Base-by-base conservation (phyloP, 2,888 invertebrate species). In the Brassicogethes aeneus region DNA sequence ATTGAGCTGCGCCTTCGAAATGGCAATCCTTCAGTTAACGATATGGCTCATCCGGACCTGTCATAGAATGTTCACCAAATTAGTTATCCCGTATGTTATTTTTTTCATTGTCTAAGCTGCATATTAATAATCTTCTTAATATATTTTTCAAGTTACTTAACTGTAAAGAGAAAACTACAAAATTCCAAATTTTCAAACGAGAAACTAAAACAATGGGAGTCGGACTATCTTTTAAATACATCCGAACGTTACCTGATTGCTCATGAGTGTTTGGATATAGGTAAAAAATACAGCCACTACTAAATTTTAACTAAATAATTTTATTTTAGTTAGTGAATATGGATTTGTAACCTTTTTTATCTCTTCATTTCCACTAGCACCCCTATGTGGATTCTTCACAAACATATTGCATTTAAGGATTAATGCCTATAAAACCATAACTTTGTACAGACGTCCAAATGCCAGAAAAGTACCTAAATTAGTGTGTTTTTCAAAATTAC, bases 331-430 rank as follows among this genome's bases (percentile, higher is more conserved):
- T 31, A 70, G 79, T 36, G 80, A 81, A 62, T 80, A 75, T 61
- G 80, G 80, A 2, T 79, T 79, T 57, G 74, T 79, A 23, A 78
- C 77, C 2, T 70, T 81, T 39, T 81, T 82, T 59, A 77, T 79
- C 14, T 75, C 77, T 13, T 78, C 77, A 0, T 79, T 82, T 59
- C 80, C 81, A 1, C 62, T 81, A 33, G 79, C 79, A n/a, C 80
- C 81, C 1, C 55, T 80, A 15, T 74, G 78, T 50, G 79, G 79
- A 1, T 62, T 80, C 16, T 41, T 80, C 23, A 79, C 79, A 57
- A 82, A 81, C 57, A 61, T 79, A 36, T 65, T 77, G 15, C 80
- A 80, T 61, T 69, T 80, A 34, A 64, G 70, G 36, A 51, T 59
- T 2, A 61, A 64, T 43, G 57, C 64, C 13, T 47, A 44, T 10